Evolutionary conservation across 2,888 invertebrate species (phyloP).

Genomic region (Theodoxus fluviatilis): DNA sequence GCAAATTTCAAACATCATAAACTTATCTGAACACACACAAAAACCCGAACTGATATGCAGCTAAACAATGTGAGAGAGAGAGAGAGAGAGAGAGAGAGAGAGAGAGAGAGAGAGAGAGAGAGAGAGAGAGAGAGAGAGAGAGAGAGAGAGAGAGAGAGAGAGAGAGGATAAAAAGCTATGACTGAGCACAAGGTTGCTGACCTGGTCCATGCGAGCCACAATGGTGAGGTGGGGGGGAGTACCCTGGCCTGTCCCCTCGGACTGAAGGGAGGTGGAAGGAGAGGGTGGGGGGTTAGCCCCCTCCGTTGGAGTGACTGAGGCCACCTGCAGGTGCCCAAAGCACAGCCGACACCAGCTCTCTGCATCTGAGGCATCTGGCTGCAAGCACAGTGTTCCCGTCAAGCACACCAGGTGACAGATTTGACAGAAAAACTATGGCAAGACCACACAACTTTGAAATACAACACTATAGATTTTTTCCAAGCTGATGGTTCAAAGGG

Average conservation of each 20-base stretch:
- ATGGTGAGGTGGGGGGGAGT: slow-evolving; percentile 64
- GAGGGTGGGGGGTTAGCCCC: not conserved
- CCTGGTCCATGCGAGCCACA: slow-evolving; percentile 68
- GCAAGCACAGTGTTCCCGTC: too few relatives aligned
- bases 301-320: slow-evolving; percentile 27
- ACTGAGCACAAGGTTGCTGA: not conserved
- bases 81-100: not conserved
- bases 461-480: too few relatives aligned
- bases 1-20: too few relatives aligned
- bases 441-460: too few relatives aligned
- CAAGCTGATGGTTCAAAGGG: too few relatives aligned
- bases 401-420: too few relatives aligned
- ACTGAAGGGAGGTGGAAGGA: not conserved
- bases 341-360: slow-evolving; percentile 68
- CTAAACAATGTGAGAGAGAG: too few relatives aligned
- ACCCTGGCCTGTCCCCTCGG: slow-evolving; percentile 38
- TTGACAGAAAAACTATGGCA: too few relatives aligned
- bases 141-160: slow-evolving; percentile 13
- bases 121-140: not conserved
- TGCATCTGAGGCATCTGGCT: slow-evolving; percentile 67
- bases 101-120: slow-evolving; percentile 10
- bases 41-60: too few relatives aligned
- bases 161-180: not conserved
- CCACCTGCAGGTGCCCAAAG: slow-evolving; percentile 53
- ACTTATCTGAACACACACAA: too few relatives aligned